phyloP scores from a whole-genome alignment of 2,797 vertebrate species.

The Lindbergichthys nudifrons region DNA sequence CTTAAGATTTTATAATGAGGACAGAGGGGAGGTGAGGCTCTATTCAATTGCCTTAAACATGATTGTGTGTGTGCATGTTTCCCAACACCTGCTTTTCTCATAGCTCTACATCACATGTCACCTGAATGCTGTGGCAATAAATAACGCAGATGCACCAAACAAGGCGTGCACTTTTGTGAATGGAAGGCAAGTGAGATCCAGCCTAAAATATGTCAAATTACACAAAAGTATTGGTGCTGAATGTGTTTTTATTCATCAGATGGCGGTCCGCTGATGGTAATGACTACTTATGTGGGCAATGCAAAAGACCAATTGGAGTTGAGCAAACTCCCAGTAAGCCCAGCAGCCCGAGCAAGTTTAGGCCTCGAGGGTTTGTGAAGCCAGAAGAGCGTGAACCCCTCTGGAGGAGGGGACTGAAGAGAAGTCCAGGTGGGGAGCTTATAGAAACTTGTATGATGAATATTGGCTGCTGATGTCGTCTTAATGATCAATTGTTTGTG shows the following conservation, averaged over 20 bases:
- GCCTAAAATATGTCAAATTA: background rate
- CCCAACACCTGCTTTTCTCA: fast-evolving
- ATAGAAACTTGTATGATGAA: background rate
- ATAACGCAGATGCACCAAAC: constrained; percentile 30
- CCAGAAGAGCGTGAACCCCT: background rate
- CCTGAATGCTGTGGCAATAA: constrained; percentile 59
- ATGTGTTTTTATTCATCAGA: constrained; percentile 30
- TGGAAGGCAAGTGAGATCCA: constrained; percentile 59
- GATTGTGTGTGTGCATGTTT: no score
- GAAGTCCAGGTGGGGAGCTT: constrained; percentile 1
- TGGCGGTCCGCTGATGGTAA: constrained; percentile 79
- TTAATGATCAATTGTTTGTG: no score
- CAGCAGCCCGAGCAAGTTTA: constrained; percentile 11
- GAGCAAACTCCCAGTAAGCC: constrained; percentile 3
- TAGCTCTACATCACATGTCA: constrained; percentile 80
- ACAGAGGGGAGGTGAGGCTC: constrained; percentile 56
- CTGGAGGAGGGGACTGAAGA: constrained; percentile 36
- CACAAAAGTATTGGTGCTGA: background rate
- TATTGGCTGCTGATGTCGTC: background rate
- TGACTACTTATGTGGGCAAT: constrained; percentile 72
- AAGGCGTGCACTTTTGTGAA: constrained; percentile 73
- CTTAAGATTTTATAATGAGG: constrained; percentile 71
- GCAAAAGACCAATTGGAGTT: constrained; percentile 52
- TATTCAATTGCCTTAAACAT: fast-evolving
- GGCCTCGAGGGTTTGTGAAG: constrained; percentile 55